A percentile compares a stretch with the other conserved stretches of the same genome.
Conservation (phyloP, 2,888 invertebrate species). For the Slavum lentiscoides region DNA sequence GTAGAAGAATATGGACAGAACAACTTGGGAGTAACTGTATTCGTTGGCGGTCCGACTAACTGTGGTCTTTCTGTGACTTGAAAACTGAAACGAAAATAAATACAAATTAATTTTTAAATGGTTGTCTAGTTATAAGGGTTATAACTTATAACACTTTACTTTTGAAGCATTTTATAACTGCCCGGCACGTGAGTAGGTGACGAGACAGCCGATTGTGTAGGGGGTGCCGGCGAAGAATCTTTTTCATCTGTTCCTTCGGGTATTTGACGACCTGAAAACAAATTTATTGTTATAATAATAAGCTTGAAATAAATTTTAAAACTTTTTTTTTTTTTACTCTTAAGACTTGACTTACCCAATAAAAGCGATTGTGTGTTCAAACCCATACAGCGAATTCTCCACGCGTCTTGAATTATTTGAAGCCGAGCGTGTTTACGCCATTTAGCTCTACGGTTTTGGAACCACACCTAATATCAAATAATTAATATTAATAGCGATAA, state of each 20-base stretch:
- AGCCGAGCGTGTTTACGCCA: conserved; percentile 88
- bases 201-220: conserved; percentile 42
- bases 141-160: background rate
- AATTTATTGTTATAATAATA: background rate
- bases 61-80: conserved; percentile 34
- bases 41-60: conserved; percentile 10
- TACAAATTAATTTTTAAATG: background rate
- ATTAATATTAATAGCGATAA: no score
- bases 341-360: conserved; percentile 61
- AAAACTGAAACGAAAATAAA: conserved; percentile 17
- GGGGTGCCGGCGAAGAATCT: conserved; percentile 41
- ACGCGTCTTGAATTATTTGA: conserved; percentile 84
- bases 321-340: no score
- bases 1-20: conserved; percentile 43
- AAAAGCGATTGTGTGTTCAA: conserved; percentile 68
- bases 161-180: conserved; percentile 46
- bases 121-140: background rate
- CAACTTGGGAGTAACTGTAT: conserved; percentile 34
- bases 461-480: conserved; percentile 73
- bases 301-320: no score
- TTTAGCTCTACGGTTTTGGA: conserved; percentile 87
- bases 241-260: conserved; percentile 47
- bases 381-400: conserved; percentile 86
- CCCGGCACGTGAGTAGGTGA: conserved; percentile 52
- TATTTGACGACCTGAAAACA: conserved; percentile 30